Base-by-base conservation (phyloP, 2,113 vertebrate genomes). In the Zosterops pallidus region DNA sequence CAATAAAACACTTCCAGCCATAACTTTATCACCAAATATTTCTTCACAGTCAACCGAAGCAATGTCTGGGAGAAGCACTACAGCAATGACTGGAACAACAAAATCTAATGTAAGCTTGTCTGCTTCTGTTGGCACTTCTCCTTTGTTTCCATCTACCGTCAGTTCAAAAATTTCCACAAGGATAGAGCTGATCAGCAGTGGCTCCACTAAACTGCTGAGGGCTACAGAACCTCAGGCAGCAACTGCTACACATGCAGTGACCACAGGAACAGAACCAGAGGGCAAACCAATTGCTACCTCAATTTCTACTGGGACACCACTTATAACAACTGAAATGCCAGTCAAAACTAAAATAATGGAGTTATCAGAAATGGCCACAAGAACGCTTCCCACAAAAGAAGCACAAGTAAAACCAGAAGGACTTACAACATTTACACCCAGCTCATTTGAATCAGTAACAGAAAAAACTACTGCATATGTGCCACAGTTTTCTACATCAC, bases 291-390 rank as follows among this genome's bases (percentile, higher is more conserved):
- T 63, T 72, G 26, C 94, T 83, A 72, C 74, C 52, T 68, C 63
- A 75, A 9, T n/a, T 71, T 92, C n/a, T 57, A 78, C 62, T 72
- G 82, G 79, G 33, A 12, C 68, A 68, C 64, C 72, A 19, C 41
- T 67, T 57, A 18, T 5, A 29, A 85, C 95, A 91, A 90, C 96
- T 33, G 69, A 87, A 62, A 53, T 94, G 33, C 81, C 95, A 75
- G 56, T 77, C 71, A 65, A 91, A 82, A 86, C 96, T n/a, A 96
- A 92, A 81, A 55, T 94, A 77, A 65, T 92, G 88, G 96, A 97
- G 83, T 89, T 92, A 94, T 21, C 87, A 85, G 91, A 85, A 84
- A 67, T 13, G 70, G 37, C 41, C 41, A 44, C 60, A 53, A 60
- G 50, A 60, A 57, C 63, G 26, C 87, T 60, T 77, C 96, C 92